These are phyloP conservation scores for Sebastes variabilis DNA, from an alignment of 2,797 vertebrate species.

Conservation along the genomic window DNA sequence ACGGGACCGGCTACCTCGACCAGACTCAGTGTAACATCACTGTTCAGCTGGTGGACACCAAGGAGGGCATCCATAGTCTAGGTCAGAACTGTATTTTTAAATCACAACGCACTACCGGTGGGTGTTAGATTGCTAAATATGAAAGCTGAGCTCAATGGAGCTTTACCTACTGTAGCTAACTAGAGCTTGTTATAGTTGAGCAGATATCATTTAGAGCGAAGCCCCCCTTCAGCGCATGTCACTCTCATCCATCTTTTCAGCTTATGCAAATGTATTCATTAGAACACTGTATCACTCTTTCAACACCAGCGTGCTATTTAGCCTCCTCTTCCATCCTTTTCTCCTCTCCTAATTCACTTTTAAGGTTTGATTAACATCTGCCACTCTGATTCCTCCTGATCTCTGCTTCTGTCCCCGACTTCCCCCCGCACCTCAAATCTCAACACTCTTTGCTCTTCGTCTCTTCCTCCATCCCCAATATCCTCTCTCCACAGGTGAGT, in stretches of 20 bases:
- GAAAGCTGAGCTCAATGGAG: neutral
- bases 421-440: neutral
- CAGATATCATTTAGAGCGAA: neutral
- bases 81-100: conserved; percentile 75
- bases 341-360: neutral
- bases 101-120: neutral
- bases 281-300: neutral
- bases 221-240: neutral
- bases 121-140: neutral
- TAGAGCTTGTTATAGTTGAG: neutral
- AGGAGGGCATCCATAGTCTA: conserved; percentile 90
- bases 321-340: neutral
- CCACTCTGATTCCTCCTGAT: neutral
- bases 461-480: neutral
- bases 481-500: conserved; percentile 84
- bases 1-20: conserved; percentile 91
- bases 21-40: conserved; percentile 94
- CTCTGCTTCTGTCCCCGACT: neutral
- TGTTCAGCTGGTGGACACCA: conserved; percentile 93
- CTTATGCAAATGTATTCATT: conserved; percentile 6
- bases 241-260: conserved; percentile 12
- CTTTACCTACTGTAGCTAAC: neutral
- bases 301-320: conserved; percentile 5
- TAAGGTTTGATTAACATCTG: neutral
- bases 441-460: conserved; percentile 9